Evolutionary conservation across 2,888 invertebrate genomes (phyloP), one percentile per base, ranked within the genome.

Genomic region (Nectonema munidae): DNA sequence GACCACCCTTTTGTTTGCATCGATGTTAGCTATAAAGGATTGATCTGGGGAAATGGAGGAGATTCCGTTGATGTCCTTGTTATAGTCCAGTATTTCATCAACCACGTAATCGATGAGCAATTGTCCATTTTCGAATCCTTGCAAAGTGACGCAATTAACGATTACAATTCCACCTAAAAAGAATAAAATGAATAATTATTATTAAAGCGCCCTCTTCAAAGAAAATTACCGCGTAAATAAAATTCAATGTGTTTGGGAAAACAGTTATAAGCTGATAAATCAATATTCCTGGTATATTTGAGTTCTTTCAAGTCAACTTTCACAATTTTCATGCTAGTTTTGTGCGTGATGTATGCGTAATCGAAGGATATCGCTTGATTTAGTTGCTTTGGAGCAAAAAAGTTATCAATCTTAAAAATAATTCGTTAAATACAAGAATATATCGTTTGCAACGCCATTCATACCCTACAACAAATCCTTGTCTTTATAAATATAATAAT

Each of bases 291-390:
- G 6, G 11, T 20, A 19, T 34, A 34, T 34, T 14, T 5, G 6
- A 34, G 15, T 6, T 6, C 6, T 5, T 6, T 5, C 14, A 34
- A 19, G 19, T 34, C 35, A 11, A 34, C 17, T 34, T 34, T 34
- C 11, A 19, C 17, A 5, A 34, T 5, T 16, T 5, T 11, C 35
- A 34, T 34, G 17, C 14, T 34, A 5, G 5, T 15, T 5, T 14
- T 19, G 19, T 34, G 35, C 6, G 19, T 34, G n/a, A 21, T 17
- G 35, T 35, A 28, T n/a, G n/a, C n/a, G n/a, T n/a, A n/a, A n/a
- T n/a, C n/a, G n/a, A n/a, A n/a, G n/a, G n/a, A n/a, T n/a, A n/a
- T n/a, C n/a, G n/a, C n/a, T n/a, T n/a, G n/a, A n/a, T n/a, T n/a
- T n/a, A n/a, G n/a, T n/a, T n/a, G n/a, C n/a, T n/a, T n/a, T n/a